Base-by-base conservation (phyloP, 1,140 invertebrate genomes). In the Formica selysi region DNA sequence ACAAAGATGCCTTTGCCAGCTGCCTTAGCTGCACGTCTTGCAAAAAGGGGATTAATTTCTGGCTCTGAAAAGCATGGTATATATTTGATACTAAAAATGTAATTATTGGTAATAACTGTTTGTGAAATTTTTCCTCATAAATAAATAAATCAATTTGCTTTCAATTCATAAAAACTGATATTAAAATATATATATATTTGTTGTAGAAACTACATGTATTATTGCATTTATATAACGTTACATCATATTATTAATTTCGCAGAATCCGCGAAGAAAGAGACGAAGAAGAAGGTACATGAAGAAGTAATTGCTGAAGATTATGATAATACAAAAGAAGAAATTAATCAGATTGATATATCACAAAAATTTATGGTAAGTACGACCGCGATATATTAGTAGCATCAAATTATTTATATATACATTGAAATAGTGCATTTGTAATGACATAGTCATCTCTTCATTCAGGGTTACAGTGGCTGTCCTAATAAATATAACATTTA, bases 401-500 rank as follows among this genome's bases (percentile, higher is more conserved):
- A 64, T 95, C 95, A 26, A 6, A 5, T 44, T 29, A 0, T 81
- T 95, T 96, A 87, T 95, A 95, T 36, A 95, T 96, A 3, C 13
- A 96, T 95, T 73, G 70, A 6, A n/a, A 19, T 13, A 7, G 32
- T 51, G 4, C 19, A 8, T 2, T 36, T 79, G 7, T 38, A 68
- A 41, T 48, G 26, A 3, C 2, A 10, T 19, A 70, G 0, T 48
- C 10, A 67, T 11, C 6, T 19, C 86, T 80, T 76, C 62, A 44
- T 93, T 73, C 80, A 96, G 94, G 96, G 97, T 44, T 97, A 97
- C 89, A 96, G 96, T 90, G 97, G 98, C 5, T 99, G 99, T 94
- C 99, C 99, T 3, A 99, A 99, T 93, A 99, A 99, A 95, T 98
- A 96, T 90, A 99, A 99, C 93, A 97, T 98, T 83, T 99, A 98